Evolutionary conservation across 2,113 vertebrate genomes (phyloP), one percentile per base, ranked within the genome.

Genomic region (Myotis davidii): DNA sequence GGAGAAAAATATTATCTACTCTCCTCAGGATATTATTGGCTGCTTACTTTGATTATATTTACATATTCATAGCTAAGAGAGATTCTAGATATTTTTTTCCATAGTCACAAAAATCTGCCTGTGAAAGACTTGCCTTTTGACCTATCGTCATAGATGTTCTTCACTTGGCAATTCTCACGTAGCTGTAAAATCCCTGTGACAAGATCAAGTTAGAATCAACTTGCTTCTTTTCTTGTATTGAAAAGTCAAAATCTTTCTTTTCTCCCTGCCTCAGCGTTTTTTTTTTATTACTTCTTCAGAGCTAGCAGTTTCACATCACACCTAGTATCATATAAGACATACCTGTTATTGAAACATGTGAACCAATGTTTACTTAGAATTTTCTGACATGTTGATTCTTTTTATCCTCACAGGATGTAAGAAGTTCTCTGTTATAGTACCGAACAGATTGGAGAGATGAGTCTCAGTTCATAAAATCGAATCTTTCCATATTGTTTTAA

Each of bases 41-140:
- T 93, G 39, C 12, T 74, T 93, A 21, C n/a, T 93, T 82, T 45
- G 48, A 25, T 88, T 82, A 78, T n/a, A 89, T 85, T 96, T 81
- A 45, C 37, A 94, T 78, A 88, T 85, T 77, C 3, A 39, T 54
- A 82, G 77, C 74, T 48, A 74, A 85, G 48, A 14, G 34, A 82
- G n/a, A 77, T 42, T 59, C 9, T 34, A 72, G 54, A 6, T 48
- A 48, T 39, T 77, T 52, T 59, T 39, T 87, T 69, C 5, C 37
- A 32, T 37, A 76, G 69, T 64, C 72, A 48, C 25, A 73, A 86
- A 91, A 89, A 56, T 87, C 3, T 83, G 21, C 18, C n/a, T 12
- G n/a, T 14, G 50, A 88, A 77, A 86, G 10, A 29, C 4, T 84
- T 94, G 14, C 20, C 27, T 72, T 50, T 84, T 87, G 65, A 88